Evolutionary conservation across 1,140 invertebrate genomes (phyloP), one percentile per base, ranked within the genome.

Genomic region (Laodelphax striatellus): DNA sequence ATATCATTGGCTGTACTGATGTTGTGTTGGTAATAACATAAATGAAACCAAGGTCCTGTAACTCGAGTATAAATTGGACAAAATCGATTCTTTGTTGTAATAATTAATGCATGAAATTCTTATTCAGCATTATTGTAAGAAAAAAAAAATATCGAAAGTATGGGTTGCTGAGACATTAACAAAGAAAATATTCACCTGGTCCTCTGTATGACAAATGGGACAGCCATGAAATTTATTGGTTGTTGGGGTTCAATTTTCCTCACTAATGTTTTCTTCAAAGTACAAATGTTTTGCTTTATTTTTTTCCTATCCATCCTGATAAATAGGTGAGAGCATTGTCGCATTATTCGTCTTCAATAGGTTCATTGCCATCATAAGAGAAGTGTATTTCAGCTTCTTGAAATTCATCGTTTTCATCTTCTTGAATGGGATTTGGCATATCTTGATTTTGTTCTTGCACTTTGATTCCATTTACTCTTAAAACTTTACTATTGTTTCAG

Each of bases 401-500:
- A n/a, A n/a, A n/a, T 5, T 19, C 52, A 3, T 54, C n/a, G n/a
- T 17, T 19, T 19, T 5, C 52, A 24, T 4, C n/a, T 6, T 54
- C 21, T 54, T 17, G 21, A 17, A 5, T 54, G 5, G 2, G 5
- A 17, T 54, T n/a, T n/a, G n/a, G n/a, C n/a, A n/a, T 13, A 54
- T 54, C 22, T 17, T 4, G 16, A 24, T 17, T 24, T 21, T 24
- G 5, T 5, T 11, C 21, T 3, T 54, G 2, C 16, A 56, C 31
- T 31, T 56, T 10, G 31, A 56, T 38, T 16, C 55, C 55, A 16
- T 22, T 38, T 34, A 41, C 55, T 56, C 21, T 56, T 31, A 56
- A 38, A 34, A 56, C 55, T 56, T 56, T 56, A 34, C 55, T 56
- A 56, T 56, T 38, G n/a, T n/a, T 21, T 56, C 55, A 19, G 52